phyloP scores from a whole-genome alignment of 1,140 invertebrate genomes.

The Drosophila setifemur region DNA sequence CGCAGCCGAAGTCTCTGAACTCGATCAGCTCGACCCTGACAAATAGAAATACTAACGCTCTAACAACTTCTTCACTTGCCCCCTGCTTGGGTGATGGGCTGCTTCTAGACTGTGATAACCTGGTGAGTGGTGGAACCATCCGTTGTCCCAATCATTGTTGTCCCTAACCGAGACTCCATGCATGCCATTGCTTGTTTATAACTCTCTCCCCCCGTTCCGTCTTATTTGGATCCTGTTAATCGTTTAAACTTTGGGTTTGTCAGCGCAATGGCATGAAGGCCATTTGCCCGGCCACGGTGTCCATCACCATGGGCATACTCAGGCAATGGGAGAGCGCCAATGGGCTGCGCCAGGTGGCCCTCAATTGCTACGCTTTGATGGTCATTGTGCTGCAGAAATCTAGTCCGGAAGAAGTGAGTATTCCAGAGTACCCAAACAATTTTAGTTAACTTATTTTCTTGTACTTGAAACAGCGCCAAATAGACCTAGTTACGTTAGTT shows the following conservation, averaged over 20 bases:
- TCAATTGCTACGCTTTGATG: constrained; percentile 85
- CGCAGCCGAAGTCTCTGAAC: constrained; percentile 77
- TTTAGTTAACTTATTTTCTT: not conserved
- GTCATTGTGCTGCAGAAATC: constrained; percentile 84
- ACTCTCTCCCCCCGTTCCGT: not conserved
- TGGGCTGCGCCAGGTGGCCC: constrained; percentile 82
- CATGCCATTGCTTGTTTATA: constrained; percentile 31
- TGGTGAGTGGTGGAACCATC: constrained; percentile 75
- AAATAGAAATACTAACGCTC: constrained; percentile 74
- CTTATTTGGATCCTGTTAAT: not conserved
- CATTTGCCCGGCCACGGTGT: constrained; percentile 86
- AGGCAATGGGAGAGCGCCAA: constrained; percentile 78
- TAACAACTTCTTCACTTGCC: constrained; percentile 72
- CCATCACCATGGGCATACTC: constrained; percentile 84
- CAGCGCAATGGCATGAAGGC: constrained; percentile 86
- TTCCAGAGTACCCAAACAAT: no score
- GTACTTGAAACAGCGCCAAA: constrained; percentile 83
- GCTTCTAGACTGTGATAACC: constrained; percentile 81
- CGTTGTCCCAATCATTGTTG: constrained; percentile 44
- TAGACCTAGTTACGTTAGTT: constrained; percentile 85
- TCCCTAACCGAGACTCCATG: constrained; percentile 39
- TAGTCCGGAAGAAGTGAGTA: constrained; percentile 85
- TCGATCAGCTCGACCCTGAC: constrained; percentile 34
- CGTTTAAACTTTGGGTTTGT: not conserved
- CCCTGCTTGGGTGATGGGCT: constrained; percentile 73